phyloP scores from a whole-genome alignment of 2,113 vertebrate species.

The Eptesicus fuscus region DNA sequence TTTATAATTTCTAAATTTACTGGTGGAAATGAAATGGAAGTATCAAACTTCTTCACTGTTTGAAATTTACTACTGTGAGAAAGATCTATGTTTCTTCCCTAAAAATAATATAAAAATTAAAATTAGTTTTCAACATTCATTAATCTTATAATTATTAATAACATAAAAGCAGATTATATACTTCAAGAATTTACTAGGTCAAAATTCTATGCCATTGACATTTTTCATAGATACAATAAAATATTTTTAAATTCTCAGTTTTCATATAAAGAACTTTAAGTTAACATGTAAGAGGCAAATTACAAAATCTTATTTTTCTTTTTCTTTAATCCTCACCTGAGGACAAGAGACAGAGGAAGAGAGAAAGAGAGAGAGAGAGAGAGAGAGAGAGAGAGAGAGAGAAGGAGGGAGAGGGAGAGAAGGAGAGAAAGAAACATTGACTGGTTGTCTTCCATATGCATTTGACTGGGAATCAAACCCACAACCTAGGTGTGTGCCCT shows the following conservation, averaged over 20 bases:
- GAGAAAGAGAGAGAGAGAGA: no score
- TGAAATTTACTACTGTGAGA: background rate
- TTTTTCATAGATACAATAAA: background rate
- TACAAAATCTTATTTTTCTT: background rate
- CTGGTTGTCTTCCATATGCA: background rate
- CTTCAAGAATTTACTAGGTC: background rate
- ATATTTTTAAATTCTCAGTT: background rate
- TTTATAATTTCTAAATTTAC: slow-evolving; percentile 87
- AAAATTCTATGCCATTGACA: background rate
- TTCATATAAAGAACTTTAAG: slow-evolving; percentile 23
- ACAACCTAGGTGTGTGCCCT: background rate
- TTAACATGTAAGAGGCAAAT: background rate
- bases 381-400: no score
- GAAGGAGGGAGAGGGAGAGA: no score
- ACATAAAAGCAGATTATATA: background rate
- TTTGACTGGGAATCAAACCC: background rate
- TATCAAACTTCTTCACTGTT: slow-evolving; percentile 74
- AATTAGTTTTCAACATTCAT: background rate
- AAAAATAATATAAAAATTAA: slow-evolving; percentile 35
- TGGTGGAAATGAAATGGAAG: slow-evolving; percentile 82
- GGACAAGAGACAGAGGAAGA: background rate
- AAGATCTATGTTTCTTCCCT: slow-evolving; percentile 65
- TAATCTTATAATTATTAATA: background rate
- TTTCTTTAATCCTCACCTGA: background rate
- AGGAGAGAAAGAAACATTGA: background rate